Base-by-base conservation (phyloP, 2,888 invertebrate species). In the Priapulus caudatus region DNA sequence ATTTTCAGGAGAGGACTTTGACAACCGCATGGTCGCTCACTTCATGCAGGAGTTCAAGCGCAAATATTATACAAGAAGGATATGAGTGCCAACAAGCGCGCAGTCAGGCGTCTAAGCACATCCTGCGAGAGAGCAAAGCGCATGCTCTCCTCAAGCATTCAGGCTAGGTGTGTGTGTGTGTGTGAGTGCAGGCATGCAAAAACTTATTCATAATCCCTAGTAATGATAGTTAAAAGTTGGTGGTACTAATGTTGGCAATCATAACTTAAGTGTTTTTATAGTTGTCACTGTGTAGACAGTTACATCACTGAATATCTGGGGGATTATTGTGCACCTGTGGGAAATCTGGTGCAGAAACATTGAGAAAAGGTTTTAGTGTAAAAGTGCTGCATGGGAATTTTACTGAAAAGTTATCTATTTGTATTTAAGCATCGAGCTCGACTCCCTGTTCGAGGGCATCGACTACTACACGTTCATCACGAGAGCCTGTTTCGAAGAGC, bases 1-100 rank as follows among this genome's bases (percentile, higher is more conserved):
- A n/a, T n/a, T n/a, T n/a, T n/a, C n/a, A n/a, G n/a, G 72, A 43
- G 72, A 72, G 58, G 72, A 72, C 58, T 72, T 72, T 59, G 72
- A 72, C 61, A 69, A 69, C 56, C 61, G 71, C 50, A 65, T 72
- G 67, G 71, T 72, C 43, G 66, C 67, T 58, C 67, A 68, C 59
- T 72, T 71, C 56, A 61, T 67, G 43, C 60, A 65, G 23, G 70
- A 33, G n/a, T 33, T 33, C 33, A 33, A 33, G n/a, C 33, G 33
- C 33, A 33, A 33, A 33, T n/a, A n/a, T n/a, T n/a, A n/a, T n/a
- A 33, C 33, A 33, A 33, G n/a, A 33, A 33, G n/a, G 33, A 33
- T 33, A 33, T 33, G 10, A 10, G 10, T 10, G 10, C 5, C 10
- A 33, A 33, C 33, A 33, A 33, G n/a, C 5, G 33, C 5, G 33